Conservation (phyloP, 2,888 invertebrate species). For the Mesodorylaimus sp. region DNA sequence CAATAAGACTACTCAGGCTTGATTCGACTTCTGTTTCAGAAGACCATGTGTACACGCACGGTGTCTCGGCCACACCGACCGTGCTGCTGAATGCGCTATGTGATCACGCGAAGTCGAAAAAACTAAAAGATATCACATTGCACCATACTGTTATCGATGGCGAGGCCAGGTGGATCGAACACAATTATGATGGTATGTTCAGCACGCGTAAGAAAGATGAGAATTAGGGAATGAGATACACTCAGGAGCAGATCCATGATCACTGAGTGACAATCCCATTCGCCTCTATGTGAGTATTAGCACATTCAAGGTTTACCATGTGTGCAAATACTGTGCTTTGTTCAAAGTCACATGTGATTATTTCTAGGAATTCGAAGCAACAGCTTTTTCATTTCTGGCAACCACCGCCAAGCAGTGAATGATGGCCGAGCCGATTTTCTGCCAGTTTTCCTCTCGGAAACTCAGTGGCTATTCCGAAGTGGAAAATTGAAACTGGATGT, state of each 20-base stretch:
- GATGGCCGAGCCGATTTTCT: slow-evolving; percentile 70
- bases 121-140: slow-evolving; percentile 53
- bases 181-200: slow-evolving; percentile 4
- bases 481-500: slow-evolving; percentile 69
- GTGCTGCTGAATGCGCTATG: slow-evolving; percentile 64
- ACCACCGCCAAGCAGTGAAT: slow-evolving; percentile 68
- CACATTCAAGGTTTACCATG: no score
- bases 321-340: no score
- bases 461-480: slow-evolving; percentile 65
- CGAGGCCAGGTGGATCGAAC: slow-evolving; percentile 46
- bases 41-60: slow-evolving; percentile 63
- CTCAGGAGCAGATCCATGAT: no score
- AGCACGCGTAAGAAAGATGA: not conserved
- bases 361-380: slow-evolving; percentile 49
- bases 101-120: slow-evolving; percentile 49
- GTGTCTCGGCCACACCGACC: slow-evolving; percentile 75
- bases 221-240: not conserved
- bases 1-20: no score
- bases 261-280: no score
- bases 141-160: slow-evolving; percentile 88
- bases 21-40: slow-evolving; percentile 43
- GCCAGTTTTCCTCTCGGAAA: slow-evolving; percentile 80
- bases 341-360: no score
- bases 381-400: slow-evolving; percentile 78
- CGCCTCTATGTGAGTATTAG: no score